A percentile compares a stretch with the other conserved stretches of the same genome.
These are phyloP conservation scores for Dinoponera quadriceps DNA, from an alignment of 1,140 invertebrate species.

Conservation along the genomic window DNA sequence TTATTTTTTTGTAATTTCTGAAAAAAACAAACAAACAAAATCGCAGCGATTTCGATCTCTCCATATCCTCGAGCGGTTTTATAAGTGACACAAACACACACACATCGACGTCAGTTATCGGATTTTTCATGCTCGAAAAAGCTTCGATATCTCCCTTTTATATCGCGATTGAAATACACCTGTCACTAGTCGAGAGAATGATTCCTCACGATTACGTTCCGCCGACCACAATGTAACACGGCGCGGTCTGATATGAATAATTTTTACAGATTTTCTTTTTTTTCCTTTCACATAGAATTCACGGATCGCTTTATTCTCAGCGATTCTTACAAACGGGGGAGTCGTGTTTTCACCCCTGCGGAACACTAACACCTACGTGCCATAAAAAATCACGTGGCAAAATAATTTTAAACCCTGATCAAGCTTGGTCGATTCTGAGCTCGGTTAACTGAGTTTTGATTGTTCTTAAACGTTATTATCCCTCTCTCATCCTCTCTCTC, in stretches of 20 bases:
- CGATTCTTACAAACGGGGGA: neutral
- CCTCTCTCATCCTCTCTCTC: no score
- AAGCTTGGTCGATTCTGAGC: slow-evolving; percentile 1
- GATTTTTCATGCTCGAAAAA: neutral
- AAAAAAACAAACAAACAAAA: neutral
- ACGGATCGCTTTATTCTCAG: neutral
- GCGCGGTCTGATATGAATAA: slow-evolving; percentile 26
- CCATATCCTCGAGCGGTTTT: neutral
- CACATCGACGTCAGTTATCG: neutral
- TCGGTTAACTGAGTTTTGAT: slow-evolving; percentile 29
- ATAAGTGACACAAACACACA: slow-evolving; percentile 10
- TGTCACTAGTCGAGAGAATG: slow-evolving; percentile 2
- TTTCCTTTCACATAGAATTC: neutral
- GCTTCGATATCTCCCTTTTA: neutral
- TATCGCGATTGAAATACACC: neutral
- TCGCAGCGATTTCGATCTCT: neutral
- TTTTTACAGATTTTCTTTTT: neutral
- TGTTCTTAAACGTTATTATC: neutral
- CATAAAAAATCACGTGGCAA: neutral
- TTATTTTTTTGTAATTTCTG: neutral
- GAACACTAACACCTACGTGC: neutral
- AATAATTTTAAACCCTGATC: neutral
- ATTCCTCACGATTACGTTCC: neutral
- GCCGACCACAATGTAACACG: neutral
- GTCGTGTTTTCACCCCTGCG: neutral